These are phyloP conservation scores for Calephelis nemesis DNA, from an alignment of 1,140 invertebrate species.

Conservation along the genomic window DNA sequence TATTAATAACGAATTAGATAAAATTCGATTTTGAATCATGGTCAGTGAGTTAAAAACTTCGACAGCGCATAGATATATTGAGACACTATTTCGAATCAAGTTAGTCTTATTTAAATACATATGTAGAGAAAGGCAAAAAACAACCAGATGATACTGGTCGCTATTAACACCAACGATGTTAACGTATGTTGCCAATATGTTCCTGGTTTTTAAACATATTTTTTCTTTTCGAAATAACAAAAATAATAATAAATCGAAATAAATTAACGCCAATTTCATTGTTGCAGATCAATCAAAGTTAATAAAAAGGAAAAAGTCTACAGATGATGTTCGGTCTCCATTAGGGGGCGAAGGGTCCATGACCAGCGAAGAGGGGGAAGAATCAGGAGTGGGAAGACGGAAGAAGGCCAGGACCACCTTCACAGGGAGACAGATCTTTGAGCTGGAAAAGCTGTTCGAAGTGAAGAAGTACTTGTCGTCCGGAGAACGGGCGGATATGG, in stretches of 20 bases:
- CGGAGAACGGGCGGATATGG: conserved; percentile 96
- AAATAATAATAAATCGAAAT: no score
- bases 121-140: no score
- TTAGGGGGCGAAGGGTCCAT: conserved; percentile 89
- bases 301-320: conserved; percentile 73
- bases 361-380: conserved; percentile 83
- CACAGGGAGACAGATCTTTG: conserved; percentile 96
- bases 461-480: conserved; percentile 97
- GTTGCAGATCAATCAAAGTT: conserved; percentile 66
- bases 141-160: no score
- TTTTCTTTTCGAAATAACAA: no score
- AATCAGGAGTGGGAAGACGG: conserved; percentile 82
- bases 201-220: not conserved
- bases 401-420: conserved; percentile 98
- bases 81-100: no score
- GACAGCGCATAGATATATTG: no score
- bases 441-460: conserved; percentile 97
- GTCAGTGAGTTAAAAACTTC: no score
- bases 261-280: conserved; percentile 16
- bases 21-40: no score
- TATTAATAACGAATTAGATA: no score
- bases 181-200: no score
- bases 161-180: no score
- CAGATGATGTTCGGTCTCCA: conserved; percentile 80
- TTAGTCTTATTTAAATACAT: no score